phyloP scores from a whole-genome alignment of 2,797 vertebrate species.

The Acipenser ruthenus region DNA sequence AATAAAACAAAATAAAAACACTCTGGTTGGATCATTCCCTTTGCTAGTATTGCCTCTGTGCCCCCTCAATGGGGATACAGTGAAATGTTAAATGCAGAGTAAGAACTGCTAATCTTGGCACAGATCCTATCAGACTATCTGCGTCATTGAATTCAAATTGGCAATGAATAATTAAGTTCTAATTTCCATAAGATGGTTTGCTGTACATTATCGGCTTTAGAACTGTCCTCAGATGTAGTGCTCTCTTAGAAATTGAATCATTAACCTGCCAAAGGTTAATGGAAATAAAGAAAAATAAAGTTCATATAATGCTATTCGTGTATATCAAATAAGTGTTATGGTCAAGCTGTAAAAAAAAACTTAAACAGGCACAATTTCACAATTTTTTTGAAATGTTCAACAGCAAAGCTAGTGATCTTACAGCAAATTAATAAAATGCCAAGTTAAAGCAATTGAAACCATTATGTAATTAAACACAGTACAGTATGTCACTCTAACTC shows the following conservation, averaged over 20 bases:
- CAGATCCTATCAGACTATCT: slow-evolving; percentile 24
- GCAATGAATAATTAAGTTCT: slow-evolving; percentile 34
- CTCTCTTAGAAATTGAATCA: not conserved
- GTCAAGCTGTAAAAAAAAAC: not conserved
- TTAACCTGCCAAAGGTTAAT: slow-evolving; percentile 5
- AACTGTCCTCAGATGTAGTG: slow-evolving; percentile 2
- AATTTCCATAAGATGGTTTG: slow-evolving; percentile 33
- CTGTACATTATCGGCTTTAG: slow-evolving; percentile 15
- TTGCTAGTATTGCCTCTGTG: not conserved
- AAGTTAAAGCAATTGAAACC: too few species aligned
- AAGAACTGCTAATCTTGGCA: slow-evolving; percentile 21
- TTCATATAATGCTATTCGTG: not conserved
- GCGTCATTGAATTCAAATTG: slow-evolving; percentile 26
- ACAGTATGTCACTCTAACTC: too few species aligned
- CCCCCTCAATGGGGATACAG: not conserved
- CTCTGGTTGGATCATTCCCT: too few species aligned
- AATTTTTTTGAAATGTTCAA: too few species aligned
- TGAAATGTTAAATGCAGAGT: slow-evolving; percentile 12
- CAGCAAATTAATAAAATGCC: too few species aligned
- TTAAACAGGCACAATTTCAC: not conserved
- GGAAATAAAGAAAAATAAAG: not conserved
- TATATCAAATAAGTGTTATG: not conserved
- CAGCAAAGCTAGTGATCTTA: too few species aligned
- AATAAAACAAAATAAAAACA: too few species aligned
- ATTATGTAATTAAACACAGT: too few species aligned